A percentile compares a stretch with the other conserved stretches of the same genome.
Evolutionary conservation across 2,888 invertebrate genomes (phyloP).

Genomic region (Mythimna pallens): DNA sequence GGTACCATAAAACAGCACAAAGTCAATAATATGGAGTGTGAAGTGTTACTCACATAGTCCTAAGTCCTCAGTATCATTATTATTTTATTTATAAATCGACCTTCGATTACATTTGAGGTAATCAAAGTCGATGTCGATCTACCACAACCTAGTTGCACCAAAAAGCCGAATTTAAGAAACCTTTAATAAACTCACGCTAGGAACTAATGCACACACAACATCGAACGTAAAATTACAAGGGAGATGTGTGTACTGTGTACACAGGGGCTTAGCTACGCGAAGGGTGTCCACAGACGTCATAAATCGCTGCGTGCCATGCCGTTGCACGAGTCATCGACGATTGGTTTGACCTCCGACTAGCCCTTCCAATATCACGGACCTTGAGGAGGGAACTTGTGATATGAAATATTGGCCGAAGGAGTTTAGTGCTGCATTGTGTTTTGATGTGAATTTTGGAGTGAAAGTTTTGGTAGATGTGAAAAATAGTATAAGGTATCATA

Average conservation of each 20-base stretch:
- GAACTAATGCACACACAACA: constrained; percentile 42
- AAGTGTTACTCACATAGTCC: too few species aligned
- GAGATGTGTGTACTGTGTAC: constrained; percentile 66
- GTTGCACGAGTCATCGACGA: constrained; percentile 74
- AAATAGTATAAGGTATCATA: neutral
- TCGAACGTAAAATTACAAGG: constrained; percentile 57
- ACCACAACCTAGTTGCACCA: neutral
- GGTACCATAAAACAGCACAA: too few species aligned
- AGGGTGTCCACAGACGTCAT: constrained; percentile 76
- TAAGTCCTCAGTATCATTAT: too few species aligned
- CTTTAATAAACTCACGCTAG: constrained; percentile 32
- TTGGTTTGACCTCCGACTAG: constrained; percentile 70
- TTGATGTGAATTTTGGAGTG: constrained; percentile 25
- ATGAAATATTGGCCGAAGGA: constrained; percentile 45
- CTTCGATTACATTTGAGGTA: neutral
- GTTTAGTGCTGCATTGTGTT: constrained; percentile 45
- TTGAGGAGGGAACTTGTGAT: constrained; percentile 43
- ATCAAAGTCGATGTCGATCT: neutral
- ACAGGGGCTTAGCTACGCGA: constrained; percentile 70
- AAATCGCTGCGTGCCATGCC: constrained; percentile 74
- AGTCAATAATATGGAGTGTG: too few species aligned
- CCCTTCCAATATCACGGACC: constrained; percentile 63
- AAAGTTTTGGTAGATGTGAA: constrained; percentile 10
- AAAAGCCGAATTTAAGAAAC: constrained; percentile 18
- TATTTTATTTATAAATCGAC: neutral